Evolutionary conservation across 2,888 invertebrate species (phyloP).

Genomic region (Mesoligia furuncula): DNA sequence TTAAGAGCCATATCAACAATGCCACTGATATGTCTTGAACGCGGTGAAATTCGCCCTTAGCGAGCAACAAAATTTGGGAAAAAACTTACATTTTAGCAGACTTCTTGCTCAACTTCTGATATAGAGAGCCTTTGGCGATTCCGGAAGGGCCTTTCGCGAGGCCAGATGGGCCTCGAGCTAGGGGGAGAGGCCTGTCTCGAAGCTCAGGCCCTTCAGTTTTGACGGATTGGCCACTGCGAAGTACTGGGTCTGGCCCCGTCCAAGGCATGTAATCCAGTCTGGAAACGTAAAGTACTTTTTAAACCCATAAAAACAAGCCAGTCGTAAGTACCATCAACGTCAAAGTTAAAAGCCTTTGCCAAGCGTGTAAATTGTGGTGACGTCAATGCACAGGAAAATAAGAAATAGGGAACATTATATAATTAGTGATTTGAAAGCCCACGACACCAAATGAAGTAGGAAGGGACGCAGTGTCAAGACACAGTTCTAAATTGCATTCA

Average conservation of each 20-base stretch:
- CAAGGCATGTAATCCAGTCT: slow-evolving; percentile 92
- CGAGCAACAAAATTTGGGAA: neutral
- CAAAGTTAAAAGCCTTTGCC: neutral
- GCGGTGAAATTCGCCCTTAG: neutral
- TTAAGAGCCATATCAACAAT: neutral
- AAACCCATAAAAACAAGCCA: neutral
- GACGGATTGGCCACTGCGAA: slow-evolving; percentile 90
- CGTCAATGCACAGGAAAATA: neutral
- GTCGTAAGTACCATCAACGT: neutral
- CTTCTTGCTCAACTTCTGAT: slow-evolving; percentile 92
- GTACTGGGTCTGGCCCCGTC: slow-evolving; percentile 94
- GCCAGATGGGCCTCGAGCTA: slow-evolving; percentile 92
- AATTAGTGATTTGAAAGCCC: slow-evolving; percentile 1
- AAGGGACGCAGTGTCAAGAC: neutral
- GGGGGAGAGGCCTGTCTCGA: slow-evolving; percentile 79
- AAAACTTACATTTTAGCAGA: slow-evolving; percentile 81
- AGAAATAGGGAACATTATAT: neutral
- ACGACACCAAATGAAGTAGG: neutral
- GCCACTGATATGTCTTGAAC: neutral
- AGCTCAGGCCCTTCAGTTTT: slow-evolving; percentile 87
- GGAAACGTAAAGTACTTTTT: neutral
- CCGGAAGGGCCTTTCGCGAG: slow-evolving; percentile 94
- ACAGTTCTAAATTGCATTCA: neutral
- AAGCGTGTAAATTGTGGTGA: slow-evolving; percentile 16
- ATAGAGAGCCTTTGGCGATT: slow-evolving; percentile 95